Evolutionary conservation across 2,797 vertebrate species (phyloP), one percentile per base, ranked within the genome.

Genomic region (Acanthurus lineatus): DNA sequence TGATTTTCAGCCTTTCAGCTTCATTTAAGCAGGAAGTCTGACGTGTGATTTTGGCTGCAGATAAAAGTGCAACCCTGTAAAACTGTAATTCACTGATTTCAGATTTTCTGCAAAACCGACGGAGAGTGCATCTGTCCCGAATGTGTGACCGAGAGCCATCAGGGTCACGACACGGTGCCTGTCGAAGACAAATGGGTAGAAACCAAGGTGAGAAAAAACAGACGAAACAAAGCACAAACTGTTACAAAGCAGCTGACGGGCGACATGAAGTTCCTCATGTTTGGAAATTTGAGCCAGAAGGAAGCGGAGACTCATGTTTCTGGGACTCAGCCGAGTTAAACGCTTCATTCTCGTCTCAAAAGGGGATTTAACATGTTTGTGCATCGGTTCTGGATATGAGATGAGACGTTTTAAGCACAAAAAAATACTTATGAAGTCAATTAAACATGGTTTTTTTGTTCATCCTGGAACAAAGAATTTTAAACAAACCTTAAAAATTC

Each of bases 61-160:
- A 14, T 45, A 15, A 28, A n/a, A 17, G 35, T 61, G 47, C 54
- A 5, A 61, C 22, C 2, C 8, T 51, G 4, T 5, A 62, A 68
- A 9, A 22, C 22, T n/a, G n/a, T n/a, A n/a, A n/a, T n/a, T n/a
- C n/a, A 25, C 40, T 73, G 69, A 15, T 76, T 79, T 35, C 81
- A 95, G 87, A 68, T 93, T 42, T 94, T 91, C 83, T 96, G 94
- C 57, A 79, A 65, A 72, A 91, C 84, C 0, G 95, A 95, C 66
- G 51, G 61, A 17, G 65, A 80, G 19, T 93, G 89, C 5, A 84
- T 95, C 47, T 94, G 94, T 80, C 88, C 88, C 0, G 85, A 91
- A 6, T 95, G 94, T 53, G 83, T 68, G 48, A 53, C 66, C 0
- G 62, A 79, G 49, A 77, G 90, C 8, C 94, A 95, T 15, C 67